A percentile compares a stretch with the other conserved stretches of the same genome.
Evolutionary conservation across 2,888 invertebrate genomes (phyloP).

Genomic region (Drosophila nigritarsus): DNA sequence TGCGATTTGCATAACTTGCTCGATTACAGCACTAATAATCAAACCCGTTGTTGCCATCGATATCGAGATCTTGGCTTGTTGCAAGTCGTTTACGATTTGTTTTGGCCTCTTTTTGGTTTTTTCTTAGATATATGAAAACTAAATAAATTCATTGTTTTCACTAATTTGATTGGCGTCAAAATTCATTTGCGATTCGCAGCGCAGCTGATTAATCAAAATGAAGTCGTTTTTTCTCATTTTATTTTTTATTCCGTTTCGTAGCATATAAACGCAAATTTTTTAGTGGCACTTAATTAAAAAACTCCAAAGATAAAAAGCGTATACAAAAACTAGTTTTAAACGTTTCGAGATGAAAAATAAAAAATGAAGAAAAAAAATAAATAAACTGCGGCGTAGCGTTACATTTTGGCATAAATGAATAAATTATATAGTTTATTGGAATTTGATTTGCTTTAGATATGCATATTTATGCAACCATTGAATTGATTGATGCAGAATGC

Average conservation of each 20-base stretch:
- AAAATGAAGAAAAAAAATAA: conserved; percentile 2
- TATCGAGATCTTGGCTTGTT: conserved; percentile 40
- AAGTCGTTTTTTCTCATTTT: conserved; percentile 13
- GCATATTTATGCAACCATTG: conserved; percentile 56
- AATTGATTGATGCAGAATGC: conserved; percentile 66
- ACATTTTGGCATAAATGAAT: conserved; percentile 62
- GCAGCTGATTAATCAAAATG: conserved; percentile 64
- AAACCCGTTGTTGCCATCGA: conserved; percentile 66
- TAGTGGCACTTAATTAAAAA: conserved; percentile 74
- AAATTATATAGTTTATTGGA: conserved; percentile 55
- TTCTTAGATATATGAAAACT: conserved; percentile 22
- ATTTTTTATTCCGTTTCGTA: conserved; percentile 6
- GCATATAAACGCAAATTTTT: conserved; percentile 48
- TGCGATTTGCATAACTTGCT: conserved; percentile 65
- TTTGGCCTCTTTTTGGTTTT: conserved; percentile 27
- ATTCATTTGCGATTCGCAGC: conserved; percentile 58
- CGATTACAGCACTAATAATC: conserved; percentile 21
- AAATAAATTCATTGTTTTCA: conserved; percentile 68
- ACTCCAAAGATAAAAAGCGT: conserved; percentile 51
- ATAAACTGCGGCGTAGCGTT: conserved; percentile 24
- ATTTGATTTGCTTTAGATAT: conserved; percentile 53
- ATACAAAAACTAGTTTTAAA: conserved; percentile 38
- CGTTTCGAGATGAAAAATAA: conserved; percentile 3
- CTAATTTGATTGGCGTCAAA: conserved; percentile 74
- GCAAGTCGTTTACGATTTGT: conserved; percentile 69